A percentile compares a stretch with the other conserved stretches of the same genome.
phyloP scores from a whole-genome alignment of 1,140 invertebrate species.

The Scaptomyza hsui region DNA sequence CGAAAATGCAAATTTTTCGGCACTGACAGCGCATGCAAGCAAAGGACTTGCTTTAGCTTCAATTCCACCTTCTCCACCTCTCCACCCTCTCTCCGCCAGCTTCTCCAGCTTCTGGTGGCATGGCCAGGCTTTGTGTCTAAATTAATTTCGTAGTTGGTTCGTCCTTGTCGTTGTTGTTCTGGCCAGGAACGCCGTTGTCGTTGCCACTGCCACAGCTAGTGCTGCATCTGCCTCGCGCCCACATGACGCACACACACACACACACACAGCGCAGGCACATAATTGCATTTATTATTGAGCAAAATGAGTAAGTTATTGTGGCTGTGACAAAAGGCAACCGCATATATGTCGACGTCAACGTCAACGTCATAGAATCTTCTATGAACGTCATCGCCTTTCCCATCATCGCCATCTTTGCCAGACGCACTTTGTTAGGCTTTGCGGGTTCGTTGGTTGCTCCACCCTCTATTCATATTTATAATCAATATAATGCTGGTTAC shows the following conservation, averaged over 20 bases:
- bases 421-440: conserved; percentile 59
- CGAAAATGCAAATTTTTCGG: conserved; percentile 78
- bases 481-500: conserved; percentile 74
- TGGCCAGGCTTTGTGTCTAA: conserved; percentile 77
- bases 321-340: conserved; percentile 75
- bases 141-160: conserved; percentile 77
- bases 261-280: conserved; percentile 59
- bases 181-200: conserved; percentile 10
- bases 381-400: not conserved
- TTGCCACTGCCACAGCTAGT: not conserved
- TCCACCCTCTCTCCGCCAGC: too few relatives aligned
- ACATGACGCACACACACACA: conserved; percentile 6
- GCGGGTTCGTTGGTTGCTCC: conserved; percentile 15
- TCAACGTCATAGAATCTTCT: conserved; percentile 4
- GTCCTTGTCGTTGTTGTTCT: conserved; percentile 22
- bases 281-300: conserved; percentile 83
- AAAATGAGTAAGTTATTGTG: conserved; percentile 82
- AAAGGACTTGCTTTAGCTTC: conserved; percentile 25
- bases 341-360: conserved; percentile 62
- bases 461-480: conserved; percentile 66
- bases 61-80: conserved; percentile 16
- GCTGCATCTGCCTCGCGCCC: conserved; percentile 34
- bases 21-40: conserved; percentile 50
- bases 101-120: conserved; percentile 26
- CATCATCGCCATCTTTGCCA: conserved; percentile 12